A percentile compares a stretch with the other conserved stretches of the same genome.
These are phyloP conservation scores for Dendrophyllia cribrosa DNA, from an alignment of 64 coral and sea anemone genomes.

Conservation along the genomic window DNA sequence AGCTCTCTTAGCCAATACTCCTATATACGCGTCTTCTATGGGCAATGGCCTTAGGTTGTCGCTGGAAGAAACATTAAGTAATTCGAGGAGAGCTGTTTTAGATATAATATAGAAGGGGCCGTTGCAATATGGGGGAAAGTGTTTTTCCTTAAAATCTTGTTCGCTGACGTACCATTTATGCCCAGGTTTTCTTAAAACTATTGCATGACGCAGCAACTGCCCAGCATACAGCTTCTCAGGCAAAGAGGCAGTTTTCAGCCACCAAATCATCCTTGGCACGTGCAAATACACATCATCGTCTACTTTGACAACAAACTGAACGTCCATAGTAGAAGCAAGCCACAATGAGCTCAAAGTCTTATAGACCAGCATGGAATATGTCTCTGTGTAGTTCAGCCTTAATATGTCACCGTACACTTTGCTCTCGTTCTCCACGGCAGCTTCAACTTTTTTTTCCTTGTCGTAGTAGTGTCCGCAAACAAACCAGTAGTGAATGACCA, in stretches of 20 bases:
- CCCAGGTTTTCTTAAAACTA: neutral
- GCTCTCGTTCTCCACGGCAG: neutral
- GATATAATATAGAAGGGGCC: constrained; percentile 58
- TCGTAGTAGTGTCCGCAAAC: neutral
- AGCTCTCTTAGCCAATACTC: neutral
- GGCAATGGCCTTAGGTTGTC: neutral
- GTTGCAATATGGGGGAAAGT: constrained; percentile 41
- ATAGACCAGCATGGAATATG: constrained; percentile 9
- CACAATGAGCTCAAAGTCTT: constrained; percentile 5
- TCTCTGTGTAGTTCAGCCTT: neutral
- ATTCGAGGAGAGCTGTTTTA: constrained; percentile 3
- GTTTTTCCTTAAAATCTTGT: constrained; percentile 20
- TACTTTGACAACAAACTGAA: constrained; percentile 31
- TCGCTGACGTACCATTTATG: constrained; percentile 27
- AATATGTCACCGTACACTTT: constrained; percentile 20
- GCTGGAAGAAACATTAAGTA: neutral
- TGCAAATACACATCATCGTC: constrained; percentile 63
- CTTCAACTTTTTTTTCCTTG: neutral
- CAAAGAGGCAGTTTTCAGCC: constrained; percentile 21
- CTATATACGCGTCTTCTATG: constrained; percentile 52
- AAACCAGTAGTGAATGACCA: neutral
- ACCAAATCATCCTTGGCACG: constrained; percentile 21
- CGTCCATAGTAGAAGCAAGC: constrained; percentile 14
- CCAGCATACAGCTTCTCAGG: constrained; percentile 48
- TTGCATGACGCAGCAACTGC: neutral